A percentile compares a stretch with the other conserved stretches of the same genome.
phyloP scores from a whole-genome alignment of 2,113 vertebrate species.

The Choloepus hoffmanni region DNA sequence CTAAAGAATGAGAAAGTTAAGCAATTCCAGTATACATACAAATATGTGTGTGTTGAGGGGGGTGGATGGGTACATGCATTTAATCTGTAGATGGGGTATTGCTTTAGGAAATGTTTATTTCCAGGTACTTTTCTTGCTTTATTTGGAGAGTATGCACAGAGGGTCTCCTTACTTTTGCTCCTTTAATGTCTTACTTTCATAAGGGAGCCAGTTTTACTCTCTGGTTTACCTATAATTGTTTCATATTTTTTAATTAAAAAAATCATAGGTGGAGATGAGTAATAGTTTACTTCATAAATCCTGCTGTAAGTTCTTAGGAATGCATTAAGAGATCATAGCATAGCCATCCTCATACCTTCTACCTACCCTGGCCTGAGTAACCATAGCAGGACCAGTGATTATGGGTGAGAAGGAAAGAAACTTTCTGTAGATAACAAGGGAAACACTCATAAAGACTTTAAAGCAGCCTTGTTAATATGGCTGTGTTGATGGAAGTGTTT shows the following conservation, averaged over 20 bases:
- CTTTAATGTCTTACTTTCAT: conserved; percentile 35
- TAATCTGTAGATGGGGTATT: not conserved
- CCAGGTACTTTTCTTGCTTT: not conserved
- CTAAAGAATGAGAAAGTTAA: conserved; percentile 17
- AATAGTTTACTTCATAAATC: conserved; percentile 10
- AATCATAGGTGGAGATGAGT: not conserved
- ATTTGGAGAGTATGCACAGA: not conserved
- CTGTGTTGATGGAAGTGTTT: not conserved
- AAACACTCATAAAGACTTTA: not conserved
- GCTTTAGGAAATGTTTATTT: conserved; percentile 41
- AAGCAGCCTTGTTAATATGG: conserved; percentile 40
- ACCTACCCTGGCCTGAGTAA: not conserved
- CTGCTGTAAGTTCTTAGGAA: not conserved
- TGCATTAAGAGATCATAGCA: not conserved
- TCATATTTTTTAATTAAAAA: not conserved
- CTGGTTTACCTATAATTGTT: not conserved
- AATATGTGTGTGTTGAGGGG: no score
- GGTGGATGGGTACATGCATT: not conserved
- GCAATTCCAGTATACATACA: not conserved
- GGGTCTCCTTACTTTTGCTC: not conserved
- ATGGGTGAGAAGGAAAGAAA: not conserved
- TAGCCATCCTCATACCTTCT: not conserved
- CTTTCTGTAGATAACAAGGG: conserved; percentile 20
- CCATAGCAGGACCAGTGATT: not conserved
- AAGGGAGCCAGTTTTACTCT: conserved; percentile 1